Evolutionary conservation across 64 coral and sea anemone genomes (phyloP).

Genomic region (Trachythela sp.): DNA sequence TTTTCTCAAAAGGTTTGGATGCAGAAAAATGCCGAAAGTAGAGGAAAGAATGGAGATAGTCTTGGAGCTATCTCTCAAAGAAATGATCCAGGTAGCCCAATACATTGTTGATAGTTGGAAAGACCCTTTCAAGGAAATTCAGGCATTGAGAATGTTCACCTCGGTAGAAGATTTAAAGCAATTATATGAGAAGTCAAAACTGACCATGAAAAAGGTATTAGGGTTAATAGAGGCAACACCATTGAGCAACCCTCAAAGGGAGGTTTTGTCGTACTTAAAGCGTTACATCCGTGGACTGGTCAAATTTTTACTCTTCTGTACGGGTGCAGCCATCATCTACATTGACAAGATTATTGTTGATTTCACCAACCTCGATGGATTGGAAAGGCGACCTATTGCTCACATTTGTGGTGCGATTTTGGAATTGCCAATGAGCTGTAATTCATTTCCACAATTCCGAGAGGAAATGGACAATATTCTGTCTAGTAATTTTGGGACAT

Average conservation of each 20-base stretch:
- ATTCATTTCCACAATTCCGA: no score
- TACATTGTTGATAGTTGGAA: conserved; percentile 29
- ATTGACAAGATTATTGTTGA: neutral
- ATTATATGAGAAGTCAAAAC: neutral
- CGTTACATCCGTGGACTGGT: no score
- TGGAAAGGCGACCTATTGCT: no score
- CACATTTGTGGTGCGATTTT: no score
- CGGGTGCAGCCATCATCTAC: conserved; percentile 8
- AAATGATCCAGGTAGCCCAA: conserved; percentile 31
- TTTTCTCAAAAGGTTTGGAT: conserved; percentile 28
- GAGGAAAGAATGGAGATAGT: neutral
- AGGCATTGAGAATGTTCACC: neutral
- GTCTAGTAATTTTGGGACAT: neutral
- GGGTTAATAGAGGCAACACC: neutral
- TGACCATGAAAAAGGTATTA: conserved; percentile 6
- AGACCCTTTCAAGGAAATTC: neutral
- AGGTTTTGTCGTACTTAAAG: no score
- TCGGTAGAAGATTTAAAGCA: neutral
- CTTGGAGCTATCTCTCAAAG: conserved; percentile 30
- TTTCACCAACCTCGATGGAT: conserved; percentile 32
- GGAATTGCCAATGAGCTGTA: no score
- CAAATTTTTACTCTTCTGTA: conserved; percentile 21
- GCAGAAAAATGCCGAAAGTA: neutral
- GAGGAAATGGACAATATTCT: neutral
- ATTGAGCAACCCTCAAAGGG: conserved; percentile 17